Conservation (phyloP, 2,888 invertebrate genomes). For the Ochropacha duplaris region DNA sequence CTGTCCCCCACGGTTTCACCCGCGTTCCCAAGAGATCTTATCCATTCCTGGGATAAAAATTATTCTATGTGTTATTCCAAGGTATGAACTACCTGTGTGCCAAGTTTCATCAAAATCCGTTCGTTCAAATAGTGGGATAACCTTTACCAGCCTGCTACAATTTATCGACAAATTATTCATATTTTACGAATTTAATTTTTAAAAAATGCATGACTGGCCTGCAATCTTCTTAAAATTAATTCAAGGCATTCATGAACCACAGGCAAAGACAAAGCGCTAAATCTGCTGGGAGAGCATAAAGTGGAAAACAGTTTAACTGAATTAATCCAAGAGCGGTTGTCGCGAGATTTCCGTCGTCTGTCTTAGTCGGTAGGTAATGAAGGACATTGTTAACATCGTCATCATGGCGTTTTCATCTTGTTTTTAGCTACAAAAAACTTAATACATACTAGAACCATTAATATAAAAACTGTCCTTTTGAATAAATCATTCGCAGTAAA, state of each 20-base stretch:
- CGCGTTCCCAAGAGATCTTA: no score
- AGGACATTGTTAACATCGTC: not conserved
- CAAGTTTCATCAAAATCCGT: no score
- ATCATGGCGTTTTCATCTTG: not conserved
- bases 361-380: not conserved
- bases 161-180: constrained; percentile 6
- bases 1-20: no score
- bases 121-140: no score
- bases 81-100: no score
- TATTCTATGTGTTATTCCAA: no score
- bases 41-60: no score
- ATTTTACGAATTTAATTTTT: constrained; percentile 15
- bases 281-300: constrained; percentile 30
- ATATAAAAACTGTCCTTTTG: no score
- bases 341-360: constrained; percentile 12
- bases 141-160: not conserved
- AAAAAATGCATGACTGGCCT: constrained; percentile 35
- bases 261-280: constrained; percentile 20
- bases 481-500: no score
- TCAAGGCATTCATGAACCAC: constrained; percentile 14
- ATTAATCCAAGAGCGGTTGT: constrained; percentile 31
- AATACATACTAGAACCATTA: not conserved
- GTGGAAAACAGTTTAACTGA: constrained; percentile 31
- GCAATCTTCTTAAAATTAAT: constrained; percentile 44
- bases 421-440: not conserved